A percentile compares a stretch with the other conserved stretches of the same genome.
phyloP scores from a whole-genome alignment of 37 sponge, comb jelly and placozoan genomes.

The Aplysina aerophoba region DNA sequence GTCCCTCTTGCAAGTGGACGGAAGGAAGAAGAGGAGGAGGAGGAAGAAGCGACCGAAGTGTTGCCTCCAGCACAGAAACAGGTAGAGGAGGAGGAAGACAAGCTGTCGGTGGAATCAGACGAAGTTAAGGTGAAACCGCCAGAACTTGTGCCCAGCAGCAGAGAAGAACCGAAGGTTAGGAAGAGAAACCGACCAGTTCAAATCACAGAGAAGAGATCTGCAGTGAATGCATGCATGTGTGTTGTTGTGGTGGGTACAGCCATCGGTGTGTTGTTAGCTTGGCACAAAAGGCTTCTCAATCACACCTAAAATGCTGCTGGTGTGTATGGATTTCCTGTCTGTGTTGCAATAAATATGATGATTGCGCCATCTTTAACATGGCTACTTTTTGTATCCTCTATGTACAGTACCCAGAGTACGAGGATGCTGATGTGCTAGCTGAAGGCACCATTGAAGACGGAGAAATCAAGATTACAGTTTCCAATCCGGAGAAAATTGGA shows the following conservation, averaged over 20 bases:
- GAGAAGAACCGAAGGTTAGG: too few species aligned
- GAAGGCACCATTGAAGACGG: not conserved
- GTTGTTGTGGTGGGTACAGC: too few species aligned
- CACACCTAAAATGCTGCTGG: too few species aligned
- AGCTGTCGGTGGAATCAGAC: conserved; percentile 14
- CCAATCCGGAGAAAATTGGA: conserved; percentile 86
- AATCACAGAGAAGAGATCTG: too few species aligned
- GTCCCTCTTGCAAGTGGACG: not conserved
- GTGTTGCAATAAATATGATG: too few species aligned
- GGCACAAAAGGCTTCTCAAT: too few species aligned
- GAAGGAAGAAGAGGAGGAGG: not conserved
- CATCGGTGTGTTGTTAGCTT: too few species aligned
- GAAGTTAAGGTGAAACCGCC: conserved; percentile 25
- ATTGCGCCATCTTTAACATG: too few species aligned
- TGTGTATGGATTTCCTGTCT: too few species aligned
- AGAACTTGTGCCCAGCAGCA: not conserved
- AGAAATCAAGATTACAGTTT: conserved; percentile 74
- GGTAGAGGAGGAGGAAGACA: conserved; percentile 16
- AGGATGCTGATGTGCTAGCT: conserved; percentile 1
- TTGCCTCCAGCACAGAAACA: not conserved
- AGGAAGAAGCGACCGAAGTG: not conserved
- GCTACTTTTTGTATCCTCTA: too few species aligned
- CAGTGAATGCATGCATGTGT: too few species aligned
- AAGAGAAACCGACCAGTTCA: too few species aligned
- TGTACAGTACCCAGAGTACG: not conserved